Conservation (phyloP, 1,140 invertebrate species). For the Luehdorfia chinensis region DNA sequence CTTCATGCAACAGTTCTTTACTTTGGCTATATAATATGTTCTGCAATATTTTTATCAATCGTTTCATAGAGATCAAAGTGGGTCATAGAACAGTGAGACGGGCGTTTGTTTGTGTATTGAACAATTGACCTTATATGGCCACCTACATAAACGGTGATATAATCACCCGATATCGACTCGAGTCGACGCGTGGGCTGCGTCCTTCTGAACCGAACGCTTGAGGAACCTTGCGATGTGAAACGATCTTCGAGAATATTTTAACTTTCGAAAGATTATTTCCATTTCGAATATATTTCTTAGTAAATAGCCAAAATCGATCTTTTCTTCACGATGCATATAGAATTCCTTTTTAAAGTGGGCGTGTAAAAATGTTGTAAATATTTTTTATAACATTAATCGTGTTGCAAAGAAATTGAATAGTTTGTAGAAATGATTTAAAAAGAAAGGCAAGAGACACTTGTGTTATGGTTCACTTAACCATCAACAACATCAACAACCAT, state of each 20-base stretch:
- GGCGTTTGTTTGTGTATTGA: slow-evolving; percentile 39
- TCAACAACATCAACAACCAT: too few relatives aligned
- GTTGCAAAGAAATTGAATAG: too few relatives aligned
- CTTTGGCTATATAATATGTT: too few relatives aligned
- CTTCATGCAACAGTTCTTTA: too few relatives aligned
- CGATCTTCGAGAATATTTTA: background rate
- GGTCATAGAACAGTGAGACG: slow-evolving; percentile 38
- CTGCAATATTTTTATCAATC: background rate
- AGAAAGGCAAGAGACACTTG: too few relatives aligned
- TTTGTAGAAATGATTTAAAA: too few relatives aligned
- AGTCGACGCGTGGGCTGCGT: slow-evolving; percentile 59
- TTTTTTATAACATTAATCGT: too few relatives aligned
- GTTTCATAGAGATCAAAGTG: slow-evolving; percentile 21
- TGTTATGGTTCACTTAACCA: too few relatives aligned
- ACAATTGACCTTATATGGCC: slow-evolving; percentile 74
- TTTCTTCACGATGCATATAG: too few relatives aligned
- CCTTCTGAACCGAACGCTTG: slow-evolving; percentile 45
- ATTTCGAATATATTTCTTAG: background rate
- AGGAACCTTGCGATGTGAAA: slow-evolving; percentile 12
- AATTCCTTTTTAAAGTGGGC: too few relatives aligned
- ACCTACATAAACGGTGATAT: slow-evolving; percentile 72
- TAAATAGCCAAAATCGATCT: background rate
- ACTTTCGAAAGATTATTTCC: slow-evolving; percentile 7
- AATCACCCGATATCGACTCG: slow-evolving; percentile 53
- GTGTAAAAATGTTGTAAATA: too few relatives aligned